Conservation (phyloP, 2,888 invertebrate species). For the Protophormia terraenovae region DNA sequence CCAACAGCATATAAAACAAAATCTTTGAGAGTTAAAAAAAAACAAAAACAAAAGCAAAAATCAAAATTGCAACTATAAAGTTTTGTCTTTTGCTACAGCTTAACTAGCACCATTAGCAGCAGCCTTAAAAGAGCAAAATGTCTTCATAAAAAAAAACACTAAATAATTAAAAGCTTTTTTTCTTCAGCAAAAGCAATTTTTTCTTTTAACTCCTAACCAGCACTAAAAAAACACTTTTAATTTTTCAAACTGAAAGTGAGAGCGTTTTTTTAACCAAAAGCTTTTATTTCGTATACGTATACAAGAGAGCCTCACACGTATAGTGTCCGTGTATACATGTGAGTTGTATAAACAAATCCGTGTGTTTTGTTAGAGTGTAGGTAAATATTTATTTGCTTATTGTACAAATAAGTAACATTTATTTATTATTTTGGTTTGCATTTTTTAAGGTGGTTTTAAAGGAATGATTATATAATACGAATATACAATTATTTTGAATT, state of each 20-base stretch:
- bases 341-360: conserved; percentile 12
- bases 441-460: conserved; percentile 45
- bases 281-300: conserved; percentile 67
- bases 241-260: conserved; percentile 55
- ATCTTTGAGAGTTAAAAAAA: conserved; percentile 42
- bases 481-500: conserved; percentile 46
- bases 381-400: neutral
- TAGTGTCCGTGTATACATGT: conserved; percentile 68
- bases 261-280: conserved; percentile 57
- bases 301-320: conserved; percentile 66
- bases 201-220: neutral
- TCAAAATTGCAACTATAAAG: conserved; percentile 8
- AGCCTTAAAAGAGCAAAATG: conserved; percentile 58
- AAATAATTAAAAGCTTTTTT: conserved; percentile 54
- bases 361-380: conserved; percentile 10
- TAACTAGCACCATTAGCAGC: conserved; percentile 19
- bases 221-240: neutral
- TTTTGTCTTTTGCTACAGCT: conserved; percentile 8
- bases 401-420: neutral
- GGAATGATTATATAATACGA: conserved; percentile 45
- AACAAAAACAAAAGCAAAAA: neutral
- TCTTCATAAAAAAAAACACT: neutral
- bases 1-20: too few relatives aligned
- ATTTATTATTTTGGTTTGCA: neutral
- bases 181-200: neutral